Evolutionary conservation across 2,888 invertebrate species (phyloP), one percentile per base, ranked within the genome.

Genomic region (Blastobasis adustella): DNA sequence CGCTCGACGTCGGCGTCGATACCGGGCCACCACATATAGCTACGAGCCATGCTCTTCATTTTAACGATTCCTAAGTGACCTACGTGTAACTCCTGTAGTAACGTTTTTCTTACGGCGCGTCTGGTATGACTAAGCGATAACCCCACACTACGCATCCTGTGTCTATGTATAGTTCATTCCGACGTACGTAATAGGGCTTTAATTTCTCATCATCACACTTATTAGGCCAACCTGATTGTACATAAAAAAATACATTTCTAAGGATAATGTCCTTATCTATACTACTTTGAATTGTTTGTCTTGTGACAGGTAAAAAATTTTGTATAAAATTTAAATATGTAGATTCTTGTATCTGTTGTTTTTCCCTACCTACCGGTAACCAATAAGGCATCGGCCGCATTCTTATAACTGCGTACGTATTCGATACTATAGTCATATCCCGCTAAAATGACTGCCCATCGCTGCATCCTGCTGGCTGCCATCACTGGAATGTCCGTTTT

Each of bases 401-500:
- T 52, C 7, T 46, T 42, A 6, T 46, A 3, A 37, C 36, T 44
- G 1, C 6, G 4, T 37, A 49, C 49, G 37, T 49, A 49, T 10
- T 46, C 47, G 5, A 52, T 52, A 7, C 41, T 8, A 23, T 41
- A 52, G n/a, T 52, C 36, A 39, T 49, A 56, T 0, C 49, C 55
- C 6, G 52, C n/a, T 7, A 56, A 41, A 10, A 52, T 38, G 8
- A 53, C 45, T 5, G 54, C 54, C 53, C 53, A 55, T 9, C 54
- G 47, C 8, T 53, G 53, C 39, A 55, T 4, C n/a, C 56, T 48
- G 7, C 49, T 50, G 6, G 59, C 58, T 0, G 57, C 59, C 55
- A 57, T 61, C 2, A 49, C 39, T 9, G 55, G 53, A 9, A 57
- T 52, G 10, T 55, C 60, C 6, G 36, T 39, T 44, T 61, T 58